Conservation (phyloP, 2,888 invertebrate species). For the Leptinotarsa haldemani region DNA sequence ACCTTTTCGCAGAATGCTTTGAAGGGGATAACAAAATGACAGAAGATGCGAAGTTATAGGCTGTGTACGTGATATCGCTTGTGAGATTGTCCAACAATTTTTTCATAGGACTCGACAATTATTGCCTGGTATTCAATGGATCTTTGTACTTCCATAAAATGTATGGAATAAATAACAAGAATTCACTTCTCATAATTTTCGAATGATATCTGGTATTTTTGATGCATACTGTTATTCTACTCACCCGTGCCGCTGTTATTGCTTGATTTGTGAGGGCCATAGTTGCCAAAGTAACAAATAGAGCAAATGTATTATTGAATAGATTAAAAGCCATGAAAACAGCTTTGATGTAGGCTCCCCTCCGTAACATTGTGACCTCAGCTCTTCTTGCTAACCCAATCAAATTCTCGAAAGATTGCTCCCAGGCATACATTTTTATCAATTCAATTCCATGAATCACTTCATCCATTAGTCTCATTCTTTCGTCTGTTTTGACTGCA, state of each 20-base stretch:
- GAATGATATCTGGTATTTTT: neutral
- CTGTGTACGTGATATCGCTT: too few relatives aligned
- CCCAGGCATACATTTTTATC: constrained; percentile 65
- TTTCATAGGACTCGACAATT: too few relatives aligned
- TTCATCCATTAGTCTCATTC: constrained; percentile 89
- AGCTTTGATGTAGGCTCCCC: constrained; percentile 73
- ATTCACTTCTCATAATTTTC: too few relatives aligned
- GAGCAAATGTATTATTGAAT: constrained; percentile 84
- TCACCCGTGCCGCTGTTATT: constrained; percentile 77
- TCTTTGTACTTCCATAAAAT: too few relatives aligned
- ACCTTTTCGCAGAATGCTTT: too few relatives aligned
- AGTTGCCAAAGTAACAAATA: constrained; percentile 73
- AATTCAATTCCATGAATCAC: constrained; percentile 88
- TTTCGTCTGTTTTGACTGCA: constrained; percentile 82
- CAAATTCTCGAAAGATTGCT: constrained; percentile 84
- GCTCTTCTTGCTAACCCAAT: constrained; percentile 76
- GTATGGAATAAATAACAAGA: too few relatives aligned
- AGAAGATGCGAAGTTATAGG: too few relatives aligned
- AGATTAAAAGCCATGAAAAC: constrained; percentile 74
- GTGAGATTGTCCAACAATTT: too few relatives aligned
- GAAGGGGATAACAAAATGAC: too few relatives aligned
- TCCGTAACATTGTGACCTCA: constrained; percentile 74
- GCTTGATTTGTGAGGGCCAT: constrained; percentile 70
- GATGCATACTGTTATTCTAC: neutral
- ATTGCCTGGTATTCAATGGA: too few relatives aligned